phyloP scores from a whole-genome alignment of 2,888 invertebrate genomes.

The Cyclophora punctaria region DNA sequence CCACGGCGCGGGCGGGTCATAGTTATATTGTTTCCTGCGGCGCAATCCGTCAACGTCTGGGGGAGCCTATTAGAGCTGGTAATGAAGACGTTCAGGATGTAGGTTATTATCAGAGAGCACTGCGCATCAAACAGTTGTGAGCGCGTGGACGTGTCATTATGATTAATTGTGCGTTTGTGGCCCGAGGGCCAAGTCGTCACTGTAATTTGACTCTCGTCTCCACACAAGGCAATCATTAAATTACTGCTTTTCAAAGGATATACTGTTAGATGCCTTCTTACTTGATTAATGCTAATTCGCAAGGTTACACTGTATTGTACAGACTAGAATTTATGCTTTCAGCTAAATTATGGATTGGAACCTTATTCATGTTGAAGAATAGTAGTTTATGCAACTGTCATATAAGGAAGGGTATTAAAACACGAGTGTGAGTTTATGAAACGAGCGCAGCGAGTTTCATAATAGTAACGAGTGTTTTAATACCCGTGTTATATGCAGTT shows the following conservation, averaged over 20 bases:
- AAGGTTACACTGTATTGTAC: no score
- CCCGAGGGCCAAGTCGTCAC: slow-evolving; percentile 4
- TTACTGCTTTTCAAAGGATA: slow-evolving; percentile 3
- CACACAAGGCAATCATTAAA: not conserved
- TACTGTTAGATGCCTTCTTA: no score
- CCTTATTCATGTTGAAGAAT: no score
- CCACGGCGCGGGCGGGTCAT: slow-evolving; percentile 10
- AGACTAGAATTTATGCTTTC: no score
- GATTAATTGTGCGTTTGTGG: slow-evolving; percentile 25
- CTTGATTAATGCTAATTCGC: no score
- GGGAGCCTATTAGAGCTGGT: slow-evolving; percentile 25
- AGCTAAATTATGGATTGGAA: no score
- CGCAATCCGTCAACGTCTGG: slow-evolving; percentile 32
- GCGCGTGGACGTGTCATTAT: slow-evolving; percentile 28
- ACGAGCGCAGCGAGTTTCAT: no score
- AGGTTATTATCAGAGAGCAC: slow-evolving; percentile 22
- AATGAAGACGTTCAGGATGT: slow-evolving; percentile 29
- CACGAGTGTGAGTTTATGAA: no score
- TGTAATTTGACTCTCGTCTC: slow-evolving; percentile 2
- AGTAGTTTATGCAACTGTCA: no score
- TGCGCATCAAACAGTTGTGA: slow-evolving; percentile 18
- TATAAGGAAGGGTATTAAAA: no score
- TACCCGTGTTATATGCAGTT: no score
- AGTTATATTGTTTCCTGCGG: slow-evolving; percentile 19
- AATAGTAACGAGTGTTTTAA: no score